These are phyloP conservation scores for Pseudochromis fuscus DNA, from an alignment of 2,797 vertebrate genomes.

Conservation along the genomic window DNA sequence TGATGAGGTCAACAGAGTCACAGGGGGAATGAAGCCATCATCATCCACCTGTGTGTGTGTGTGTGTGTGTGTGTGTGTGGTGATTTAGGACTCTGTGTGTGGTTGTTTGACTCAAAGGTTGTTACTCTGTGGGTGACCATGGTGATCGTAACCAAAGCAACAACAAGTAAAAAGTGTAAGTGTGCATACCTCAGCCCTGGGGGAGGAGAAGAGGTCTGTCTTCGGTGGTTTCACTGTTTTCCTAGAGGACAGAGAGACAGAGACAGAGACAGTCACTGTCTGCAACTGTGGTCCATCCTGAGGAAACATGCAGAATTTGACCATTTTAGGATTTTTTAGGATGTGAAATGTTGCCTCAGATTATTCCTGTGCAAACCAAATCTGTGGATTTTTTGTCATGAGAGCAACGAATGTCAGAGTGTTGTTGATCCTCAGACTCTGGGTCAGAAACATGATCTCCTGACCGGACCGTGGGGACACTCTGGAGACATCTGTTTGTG, in stretches of 20 bases:
- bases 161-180: constrained; percentile 28
- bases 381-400: neutral
- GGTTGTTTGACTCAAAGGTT: constrained; percentile 47
- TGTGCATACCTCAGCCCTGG: constrained; percentile 84
- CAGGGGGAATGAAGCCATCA: neutral
- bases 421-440: too few species aligned
- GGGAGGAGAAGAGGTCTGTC: constrained; percentile 84
- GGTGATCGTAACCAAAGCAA: constrained; percentile 74
- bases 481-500: neutral
- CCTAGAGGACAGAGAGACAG: constrained; percentile 62
- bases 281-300: neutral
- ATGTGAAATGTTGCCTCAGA: too few species aligned
- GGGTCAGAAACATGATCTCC: too few species aligned
- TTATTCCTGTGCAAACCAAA: neutral
- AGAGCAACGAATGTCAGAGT: too few species aligned
- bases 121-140: constrained; percentile 45
- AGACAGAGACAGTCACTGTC: neutral
- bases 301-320: neutral
- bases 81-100: constrained; percentile 43
- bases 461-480: too few species aligned
- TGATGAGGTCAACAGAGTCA: constrained; percentile 51
- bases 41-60: constrained; percentile 15
- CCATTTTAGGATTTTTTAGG: too few species aligned
- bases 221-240: constrained; percentile 82
- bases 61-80: constrained; percentile 23